Evolutionary conservation across 2,797 vertebrate genomes (phyloP).

Genomic region (Sus cebifrons): DNA sequence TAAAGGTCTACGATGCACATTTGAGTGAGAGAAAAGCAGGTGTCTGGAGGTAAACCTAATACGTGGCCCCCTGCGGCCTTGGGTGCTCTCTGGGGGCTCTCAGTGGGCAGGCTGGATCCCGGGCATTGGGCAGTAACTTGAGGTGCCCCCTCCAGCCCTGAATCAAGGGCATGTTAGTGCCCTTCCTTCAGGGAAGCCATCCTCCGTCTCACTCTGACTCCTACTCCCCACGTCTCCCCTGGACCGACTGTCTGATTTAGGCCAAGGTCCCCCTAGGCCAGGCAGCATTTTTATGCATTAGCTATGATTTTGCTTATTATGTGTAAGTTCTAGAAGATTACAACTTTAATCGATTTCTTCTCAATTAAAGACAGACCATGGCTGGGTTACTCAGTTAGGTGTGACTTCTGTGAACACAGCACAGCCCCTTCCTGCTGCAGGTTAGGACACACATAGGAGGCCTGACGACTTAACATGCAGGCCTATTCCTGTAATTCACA

Average conservation of each 20-base stretch:
- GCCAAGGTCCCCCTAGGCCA: neutral
- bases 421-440: neutral
- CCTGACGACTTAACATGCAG: neutral
- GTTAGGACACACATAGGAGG: neutral
- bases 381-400: neutral
- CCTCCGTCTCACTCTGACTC: neutral
- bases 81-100: too few relatives aligned
- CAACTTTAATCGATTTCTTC: neutral
- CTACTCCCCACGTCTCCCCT: neutral
- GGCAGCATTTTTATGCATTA: neutral
- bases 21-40: neutral
- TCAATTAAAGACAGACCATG: neutral
- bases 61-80: fast-evolving
- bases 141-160: neutral
- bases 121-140: neutral
- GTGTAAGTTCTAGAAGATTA: neutral
- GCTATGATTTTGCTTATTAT: neutral
- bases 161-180: fast-evolving
- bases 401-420: neutral
- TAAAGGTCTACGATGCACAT: neutral
- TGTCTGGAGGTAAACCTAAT: neutral
- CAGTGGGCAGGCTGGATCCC: too few relatives aligned
- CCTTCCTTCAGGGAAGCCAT: neutral
- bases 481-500: neutral
- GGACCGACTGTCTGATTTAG: neutral